Percentiles rank a stretch among this genome's conserved stretches.
Conservation (phyloP, 2,797 vertebrate genomes). For the Calcarius lapponicus region DNA sequence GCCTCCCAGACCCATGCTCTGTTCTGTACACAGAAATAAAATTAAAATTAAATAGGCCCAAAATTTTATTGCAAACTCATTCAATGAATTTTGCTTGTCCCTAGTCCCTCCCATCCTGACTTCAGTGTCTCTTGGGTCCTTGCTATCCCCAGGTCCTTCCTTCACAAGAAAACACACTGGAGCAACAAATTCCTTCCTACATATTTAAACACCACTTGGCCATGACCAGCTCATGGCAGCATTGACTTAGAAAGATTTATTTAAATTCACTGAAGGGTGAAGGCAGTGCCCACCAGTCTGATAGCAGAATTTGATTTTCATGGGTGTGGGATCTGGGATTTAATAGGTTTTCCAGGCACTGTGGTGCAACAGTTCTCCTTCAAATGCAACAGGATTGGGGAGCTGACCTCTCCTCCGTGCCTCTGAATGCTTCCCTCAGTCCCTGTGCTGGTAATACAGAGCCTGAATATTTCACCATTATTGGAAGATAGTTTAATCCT, state of each 20-base stretch:
- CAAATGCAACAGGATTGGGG: accelerated
- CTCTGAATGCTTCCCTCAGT: not conserved
- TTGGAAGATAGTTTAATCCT: constrained; percentile 18
- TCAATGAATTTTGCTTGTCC: not conserved
- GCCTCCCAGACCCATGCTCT: not conserved
- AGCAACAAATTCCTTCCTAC: not conserved
- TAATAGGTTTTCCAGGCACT: not conserved
- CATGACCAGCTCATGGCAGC: not conserved
- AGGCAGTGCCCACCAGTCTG: not conserved
- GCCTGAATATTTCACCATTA: not conserved
- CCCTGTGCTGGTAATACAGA: not conserved
- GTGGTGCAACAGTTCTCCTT: not conserved
- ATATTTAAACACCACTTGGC: not conserved
- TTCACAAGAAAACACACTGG: not conserved
- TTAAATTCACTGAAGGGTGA: not conserved
- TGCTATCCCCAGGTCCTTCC: not conserved
- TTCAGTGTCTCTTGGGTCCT: not conserved
- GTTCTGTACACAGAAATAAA: not conserved
- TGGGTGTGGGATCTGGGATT: not conserved
- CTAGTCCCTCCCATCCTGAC: not conserved
- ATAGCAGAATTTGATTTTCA: not conserved
- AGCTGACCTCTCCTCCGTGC: not conserved
- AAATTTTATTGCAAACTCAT: not conserved
- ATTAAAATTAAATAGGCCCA: not conserved
- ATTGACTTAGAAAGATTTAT: not conserved